Base-by-base conservation (phyloP, 2,113 vertebrate genomes). In the Gnathonemus longibarbis region DNA sequence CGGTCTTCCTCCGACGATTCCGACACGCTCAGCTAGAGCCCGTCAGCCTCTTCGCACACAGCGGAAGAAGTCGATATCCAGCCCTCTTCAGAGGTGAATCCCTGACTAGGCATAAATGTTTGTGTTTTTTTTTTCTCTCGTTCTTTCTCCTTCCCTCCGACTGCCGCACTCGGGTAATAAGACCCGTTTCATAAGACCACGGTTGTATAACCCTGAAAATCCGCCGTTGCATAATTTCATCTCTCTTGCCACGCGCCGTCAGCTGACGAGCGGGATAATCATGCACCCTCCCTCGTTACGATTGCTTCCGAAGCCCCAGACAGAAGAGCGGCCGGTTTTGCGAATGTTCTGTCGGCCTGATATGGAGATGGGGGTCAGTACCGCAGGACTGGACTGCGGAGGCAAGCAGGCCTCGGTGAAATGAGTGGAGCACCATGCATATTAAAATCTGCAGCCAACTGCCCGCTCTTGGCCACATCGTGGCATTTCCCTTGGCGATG, bases 151-250 rank as follows among this genome's bases (percentile, higher is more conserved):
- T n/a, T 70, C 88, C 11, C 49, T 87, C 56, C 52, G 11, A 21
- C 13, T 89, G 58, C 88, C 66, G 19, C 88, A 50, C 88, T 85
- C 50, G 89, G 83, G 58, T 35, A 87, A 87, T 90, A 50, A 52
- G 46, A 87, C 42, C 46, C 42, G 27, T 89, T 91, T 89, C 83
- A 84, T 91, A 88, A 84, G 74, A 91, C 42, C 85, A 85, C 27
- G 62, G 87, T 90, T 91, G 52, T 83, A 62, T 90, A 91, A 91
- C 86, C 21, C 53, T 27, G n/a, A 42, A 89, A 87, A 89, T 83
- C 8, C 17, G 2, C 50, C 46, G n/a, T 91, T 90, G 70, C 46
- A 84, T 90, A 88, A 89, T 89, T 66, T 70, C 19, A 15, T 91
- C 21, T 89, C 89, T 74, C 84, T 24, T 13, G 88, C 84, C 89